A percentile compares a stretch with the other conserved stretches of the same genome.
phyloP scores from a whole-genome alignment of 2,888 invertebrate species.

The Acleris laterana region DNA sequence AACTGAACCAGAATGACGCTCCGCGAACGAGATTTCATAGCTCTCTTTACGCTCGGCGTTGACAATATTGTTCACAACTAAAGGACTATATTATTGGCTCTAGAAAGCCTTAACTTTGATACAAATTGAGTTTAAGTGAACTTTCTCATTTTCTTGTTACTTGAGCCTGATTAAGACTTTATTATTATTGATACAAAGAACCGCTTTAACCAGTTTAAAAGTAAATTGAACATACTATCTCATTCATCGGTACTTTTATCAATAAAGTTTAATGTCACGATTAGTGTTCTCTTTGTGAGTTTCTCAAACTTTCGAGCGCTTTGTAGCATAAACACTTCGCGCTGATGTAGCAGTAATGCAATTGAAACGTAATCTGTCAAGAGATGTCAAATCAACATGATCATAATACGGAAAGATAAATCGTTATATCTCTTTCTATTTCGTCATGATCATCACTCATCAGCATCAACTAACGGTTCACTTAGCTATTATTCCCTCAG shows the following conservation, averaged over 20 bases:
- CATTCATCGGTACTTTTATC: slow-evolving; percentile 1
- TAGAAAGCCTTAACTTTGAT: not conserved
- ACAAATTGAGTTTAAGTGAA: slow-evolving; percentile 16
- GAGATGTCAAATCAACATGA: too few species aligned
- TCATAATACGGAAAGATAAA: too few species aligned
- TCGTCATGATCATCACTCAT: too few species aligned
- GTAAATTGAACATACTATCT: slow-evolving; percentile 15
- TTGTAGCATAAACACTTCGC: too few species aligned
- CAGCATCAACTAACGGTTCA: too few species aligned
- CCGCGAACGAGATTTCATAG: not conserved
- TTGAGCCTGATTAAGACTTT: slow-evolving; percentile 1
- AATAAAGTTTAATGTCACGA: not conserved
- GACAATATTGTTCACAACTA: not conserved
- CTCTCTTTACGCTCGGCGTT: not conserved
- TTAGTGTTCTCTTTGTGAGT: not conserved
- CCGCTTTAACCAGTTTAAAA: slow-evolving; percentile 6
- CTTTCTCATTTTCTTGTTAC: slow-evolving; percentile 12
- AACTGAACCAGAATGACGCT: not conserved
- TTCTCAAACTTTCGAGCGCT: not conserved
- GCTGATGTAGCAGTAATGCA: too few species aligned
- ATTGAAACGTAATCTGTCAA: too few species aligned
- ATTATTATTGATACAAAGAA: slow-evolving; percentile 2
- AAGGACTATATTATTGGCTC: slow-evolving; percentile 1
- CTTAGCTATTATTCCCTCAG: too few species aligned
- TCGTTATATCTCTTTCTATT: too few species aligned